A percentile compares a stretch with the other conserved stretches of the same genome.
Conservation (phyloP, 2,113 vertebrate species). For the Lagopus leucura region DNA sequence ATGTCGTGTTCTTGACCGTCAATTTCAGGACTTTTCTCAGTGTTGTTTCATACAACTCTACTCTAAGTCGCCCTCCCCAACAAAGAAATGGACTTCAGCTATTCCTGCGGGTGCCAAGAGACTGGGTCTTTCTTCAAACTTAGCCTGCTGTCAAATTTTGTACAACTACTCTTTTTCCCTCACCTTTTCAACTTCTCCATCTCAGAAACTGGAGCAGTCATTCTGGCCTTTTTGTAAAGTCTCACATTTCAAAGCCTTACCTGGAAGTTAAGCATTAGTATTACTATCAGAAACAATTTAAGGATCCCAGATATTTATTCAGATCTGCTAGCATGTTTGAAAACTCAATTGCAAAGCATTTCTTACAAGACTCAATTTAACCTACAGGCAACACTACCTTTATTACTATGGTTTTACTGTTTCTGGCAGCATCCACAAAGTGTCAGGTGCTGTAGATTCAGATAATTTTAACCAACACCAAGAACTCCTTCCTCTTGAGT, state of each 20-base stretch:
- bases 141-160: not conserved
- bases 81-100: constrained; percentile 5
- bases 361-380: not conserved
- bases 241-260: not conserved
- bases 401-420: not conserved
- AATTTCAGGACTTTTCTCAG: not conserved
- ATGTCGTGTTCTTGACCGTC: not conserved
- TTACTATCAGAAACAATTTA: not conserved
- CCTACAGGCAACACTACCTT: not conserved
- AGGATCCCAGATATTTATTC: not conserved
- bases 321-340: not conserved
- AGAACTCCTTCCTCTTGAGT: not conserved
- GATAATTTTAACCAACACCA: not conserved
- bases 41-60: not conserved
- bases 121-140: not conserved
- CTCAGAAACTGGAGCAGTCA: not conserved
- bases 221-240: not conserved
- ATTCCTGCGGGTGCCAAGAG: not conserved
- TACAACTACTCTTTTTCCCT: not conserved
- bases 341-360: not conserved
- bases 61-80: not conserved
- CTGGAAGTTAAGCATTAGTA: not conserved
- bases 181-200: not conserved
- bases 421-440: constrained; percentile 14
- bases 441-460: not conserved